These are phyloP conservation scores for Eueides isabella DNA, from an alignment of 1,140 invertebrate species.

Conservation along the genomic window DNA sequence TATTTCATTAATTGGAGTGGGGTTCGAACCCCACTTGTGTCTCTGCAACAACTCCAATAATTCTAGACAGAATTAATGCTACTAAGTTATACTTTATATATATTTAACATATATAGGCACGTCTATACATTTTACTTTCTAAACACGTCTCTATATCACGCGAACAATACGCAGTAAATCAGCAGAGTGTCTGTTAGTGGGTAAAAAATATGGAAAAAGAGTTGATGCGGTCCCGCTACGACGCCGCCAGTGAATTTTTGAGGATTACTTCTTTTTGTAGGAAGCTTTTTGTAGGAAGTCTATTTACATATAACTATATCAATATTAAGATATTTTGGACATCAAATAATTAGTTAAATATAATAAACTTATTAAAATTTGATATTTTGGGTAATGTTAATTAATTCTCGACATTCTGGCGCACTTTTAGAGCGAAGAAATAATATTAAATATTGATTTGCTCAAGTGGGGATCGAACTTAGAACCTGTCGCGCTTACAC, in stretches of 20 bases:
- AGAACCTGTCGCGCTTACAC: no score
- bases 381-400: no score
- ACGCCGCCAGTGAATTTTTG: slow-evolving; percentile 14
- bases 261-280: slow-evolving; percentile 5
- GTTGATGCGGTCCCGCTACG: slow-evolving; percentile 17
- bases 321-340: slow-evolving; percentile 1
- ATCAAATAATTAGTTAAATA: no score
- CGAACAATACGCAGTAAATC: slow-evolving; percentile 54
- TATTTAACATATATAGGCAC: neutral
- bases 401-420: no score
- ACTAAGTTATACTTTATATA: neutral
- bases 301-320: neutral
- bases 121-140: slow-evolving; percentile 2
- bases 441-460: no score
- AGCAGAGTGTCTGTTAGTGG: slow-evolving; percentile 32
- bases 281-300: neutral
- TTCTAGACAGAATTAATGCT: neutral
- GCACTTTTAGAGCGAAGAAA: no score
- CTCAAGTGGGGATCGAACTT: no score
- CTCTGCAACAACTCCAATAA: no score
- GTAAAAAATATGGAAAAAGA: slow-evolving; percentile 30
- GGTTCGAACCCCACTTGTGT: no score
- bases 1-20: no score
- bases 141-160: slow-evolving; percentile 13
- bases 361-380: no score